Percentiles rank a stretch among this genome's conserved stretches.
phyloP scores from a whole-genome alignment of 1,140 invertebrate genomes.

The Bombus haemorrhoidalis region DNA sequence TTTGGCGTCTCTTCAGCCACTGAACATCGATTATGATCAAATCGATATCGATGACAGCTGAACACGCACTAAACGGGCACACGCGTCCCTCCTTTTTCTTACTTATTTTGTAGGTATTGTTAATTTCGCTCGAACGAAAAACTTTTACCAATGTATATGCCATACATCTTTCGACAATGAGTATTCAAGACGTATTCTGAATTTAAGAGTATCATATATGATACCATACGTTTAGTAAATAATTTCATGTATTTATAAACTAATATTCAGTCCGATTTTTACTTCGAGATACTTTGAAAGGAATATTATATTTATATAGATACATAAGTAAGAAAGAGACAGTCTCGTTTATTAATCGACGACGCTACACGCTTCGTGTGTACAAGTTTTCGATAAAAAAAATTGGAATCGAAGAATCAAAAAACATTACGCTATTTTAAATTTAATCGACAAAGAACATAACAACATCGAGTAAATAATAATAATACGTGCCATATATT shows the following conservation, averaged over 20 bases:
- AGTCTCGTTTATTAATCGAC: slow-evolving; percentile 43
- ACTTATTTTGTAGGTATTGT: slow-evolving; percentile 32
- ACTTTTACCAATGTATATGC: slow-evolving; percentile 25
- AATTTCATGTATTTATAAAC: slow-evolving; percentile 34
- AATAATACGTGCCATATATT: background rate
- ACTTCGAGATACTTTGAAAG: background rate
- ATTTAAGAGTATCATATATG: background rate
- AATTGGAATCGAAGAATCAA: background rate
- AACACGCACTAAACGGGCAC: slow-evolving; percentile 42
- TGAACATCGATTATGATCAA: slow-evolving; percentile 75
- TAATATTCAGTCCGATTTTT: background rate
- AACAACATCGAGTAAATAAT: slow-evolving; percentile 7
- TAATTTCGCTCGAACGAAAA: slow-evolving; percentile 42
- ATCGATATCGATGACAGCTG: slow-evolving; percentile 75
- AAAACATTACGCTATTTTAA: background rate
- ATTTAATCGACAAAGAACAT: background rate
- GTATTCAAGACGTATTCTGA: slow-evolving; percentile 23
- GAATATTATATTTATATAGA: background rate
- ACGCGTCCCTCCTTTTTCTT: background rate
- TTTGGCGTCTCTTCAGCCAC: slow-evolving; percentile 73
- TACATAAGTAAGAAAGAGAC: slow-evolving; percentile 30
- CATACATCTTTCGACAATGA: slow-evolving; percentile 10
- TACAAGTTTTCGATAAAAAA: slow-evolving; percentile 10
- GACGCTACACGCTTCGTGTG: background rate
- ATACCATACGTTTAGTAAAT: slow-evolving; percentile 17